Evolutionary conservation across 1,140 invertebrate species (phyloP), one percentile per base, ranked within the genome.

Genomic region (Pogonognathellus flavescens): DNA sequence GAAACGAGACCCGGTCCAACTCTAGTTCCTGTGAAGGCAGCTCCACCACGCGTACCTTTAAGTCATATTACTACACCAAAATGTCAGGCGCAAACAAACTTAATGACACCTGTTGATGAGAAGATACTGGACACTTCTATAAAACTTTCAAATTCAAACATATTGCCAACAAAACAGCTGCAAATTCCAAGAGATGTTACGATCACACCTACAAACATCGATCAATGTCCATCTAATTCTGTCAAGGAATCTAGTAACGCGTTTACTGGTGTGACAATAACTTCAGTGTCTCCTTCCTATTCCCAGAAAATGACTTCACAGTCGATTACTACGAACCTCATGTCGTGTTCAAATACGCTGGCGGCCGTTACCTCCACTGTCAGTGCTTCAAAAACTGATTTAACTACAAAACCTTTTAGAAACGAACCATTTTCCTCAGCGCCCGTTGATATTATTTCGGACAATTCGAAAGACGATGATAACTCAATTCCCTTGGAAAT

Each of bases 401-500:
- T 81, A 55, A 57, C 52, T 55, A n/a, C 50, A 25, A 81, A 81
- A 25, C 55, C 16, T 62, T 59, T 83, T 57, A 62, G 31, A 41
- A 6, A 50, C 13, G 31, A 80, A 50, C 31, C 18, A 16, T 80
- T 41, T 20, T 49, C 83, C 22, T 25, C 83, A 20, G 31, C 31
- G 6, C 31, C 31, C 31, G 6, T 41, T 25, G 22, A 25, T 10
- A 25, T 22, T 11, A 25, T 5, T 31, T 66, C 10, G 62, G 22
- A 66, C 14, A 13, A 22, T 7, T 25, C 49, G 0, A 80, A n/a
- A n/a, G n/a, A 41, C 10, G 14, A 53, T 22, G 84, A 84, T 13
- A 41, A 53, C 16, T 55, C 7, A 14, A 84, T 85, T 70, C 60
- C 83, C 11, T 18, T 52, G 1, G 83, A 72, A 70, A 84, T 70